phyloP scores from a whole-genome alignment of 2,797 vertebrate species.

The Poliocrania exsul region DNA sequence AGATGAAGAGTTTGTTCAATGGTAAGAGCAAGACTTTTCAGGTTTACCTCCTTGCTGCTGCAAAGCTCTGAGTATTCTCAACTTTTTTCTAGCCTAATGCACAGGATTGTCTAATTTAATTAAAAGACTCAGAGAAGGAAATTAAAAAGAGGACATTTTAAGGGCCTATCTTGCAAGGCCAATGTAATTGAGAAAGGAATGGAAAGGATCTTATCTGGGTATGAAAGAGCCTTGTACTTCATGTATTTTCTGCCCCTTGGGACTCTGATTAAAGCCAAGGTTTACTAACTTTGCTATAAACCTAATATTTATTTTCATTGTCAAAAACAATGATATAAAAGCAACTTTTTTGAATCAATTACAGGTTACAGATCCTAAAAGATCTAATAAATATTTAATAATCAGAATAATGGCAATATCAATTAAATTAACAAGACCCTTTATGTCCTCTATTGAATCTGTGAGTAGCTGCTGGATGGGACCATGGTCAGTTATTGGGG shows the following conservation, averaged over 20 bases:
- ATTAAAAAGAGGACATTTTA: slow-evolving; percentile 23
- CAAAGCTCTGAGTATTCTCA: neutral
- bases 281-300: neutral
- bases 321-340: neutral
- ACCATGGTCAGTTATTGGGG: neutral
- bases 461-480: neutral
- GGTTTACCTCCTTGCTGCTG: neutral
- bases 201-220: slow-evolving; percentile 37
- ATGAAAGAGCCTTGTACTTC: neutral
- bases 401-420: neutral
- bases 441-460: neutral
- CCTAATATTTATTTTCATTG: neutral
- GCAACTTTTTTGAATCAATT: neutral
- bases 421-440: neutral
- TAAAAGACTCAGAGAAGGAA: slow-evolving; percentile 20
- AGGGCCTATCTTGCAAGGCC: neutral
- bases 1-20: neutral
- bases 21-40: neutral
- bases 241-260: neutral
- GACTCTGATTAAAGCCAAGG: neutral
- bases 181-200: slow-evolving; percentile 9
- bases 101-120: slow-evolving; percentile 32
- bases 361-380: neutral
- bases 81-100: slow-evolving; percentile 1
- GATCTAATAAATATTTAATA: neutral